Percentiles rank a stretch among this genome's conserved stretches.
Conservation (phyloP, 2,797 vertebrate species). For the Halcyon badia region DNA sequence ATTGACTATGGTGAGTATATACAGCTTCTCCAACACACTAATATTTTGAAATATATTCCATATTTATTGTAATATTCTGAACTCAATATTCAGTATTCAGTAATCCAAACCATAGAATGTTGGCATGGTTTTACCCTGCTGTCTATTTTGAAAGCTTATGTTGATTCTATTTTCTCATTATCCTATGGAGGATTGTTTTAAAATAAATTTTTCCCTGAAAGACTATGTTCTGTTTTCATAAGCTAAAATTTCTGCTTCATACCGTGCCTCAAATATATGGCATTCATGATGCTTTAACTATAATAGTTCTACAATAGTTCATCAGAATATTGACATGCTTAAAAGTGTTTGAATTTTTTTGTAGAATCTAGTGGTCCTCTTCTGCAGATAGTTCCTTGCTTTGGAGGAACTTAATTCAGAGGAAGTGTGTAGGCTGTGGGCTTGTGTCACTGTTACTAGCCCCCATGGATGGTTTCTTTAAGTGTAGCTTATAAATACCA, state of each 20-base stretch:
- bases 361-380: neutral
- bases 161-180: neutral
- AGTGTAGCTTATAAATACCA: neutral
- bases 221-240: neutral
- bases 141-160: neutral
- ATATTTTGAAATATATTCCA: neutral
- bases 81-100: neutral
- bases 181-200: neutral
- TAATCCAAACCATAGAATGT: neutral
- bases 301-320: rapidly evolving
- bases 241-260: neutral
- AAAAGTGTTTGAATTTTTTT: neutral
- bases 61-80: conserved; percentile 15
- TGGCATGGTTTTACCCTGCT: neutral
- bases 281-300: neutral
- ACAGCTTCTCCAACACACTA: neutral
- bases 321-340: rapidly evolving
- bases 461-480: neutral
- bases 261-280: neutral
- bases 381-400: rapidly evolving
- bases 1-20: neutral
- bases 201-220: neutral
- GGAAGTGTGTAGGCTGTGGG: neutral
- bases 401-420: neutral
- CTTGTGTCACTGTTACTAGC: neutral